Evolutionary conservation across 2,797 vertebrate genomes (phyloP).

Genomic region (Gallinago stenura): DNA sequence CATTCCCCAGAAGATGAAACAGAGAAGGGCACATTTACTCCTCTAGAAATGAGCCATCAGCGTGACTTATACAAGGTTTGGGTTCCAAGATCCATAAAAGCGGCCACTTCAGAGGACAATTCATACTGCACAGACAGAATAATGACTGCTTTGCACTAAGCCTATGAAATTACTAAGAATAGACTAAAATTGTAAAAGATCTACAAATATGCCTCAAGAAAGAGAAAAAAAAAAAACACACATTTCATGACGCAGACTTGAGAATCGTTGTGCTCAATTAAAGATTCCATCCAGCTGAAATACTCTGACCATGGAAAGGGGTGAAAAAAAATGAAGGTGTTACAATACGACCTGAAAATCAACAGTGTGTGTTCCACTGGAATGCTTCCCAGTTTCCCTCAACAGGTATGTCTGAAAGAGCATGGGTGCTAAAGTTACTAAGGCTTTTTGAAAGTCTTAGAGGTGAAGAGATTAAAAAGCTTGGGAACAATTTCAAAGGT

Average conservation of each 20-base stretch:
- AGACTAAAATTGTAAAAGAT: background rate
- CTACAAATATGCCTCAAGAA: background rate
- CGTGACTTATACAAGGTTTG: background rate
- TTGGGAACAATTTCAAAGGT: background rate
- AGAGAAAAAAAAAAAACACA: background rate
- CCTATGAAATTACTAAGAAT: background rate
- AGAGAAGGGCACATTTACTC: background rate
- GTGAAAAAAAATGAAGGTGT: rapidly evolving
- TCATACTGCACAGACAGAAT: constrained; percentile 12
- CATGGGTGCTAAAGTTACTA: background rate
- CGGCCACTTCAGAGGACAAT: background rate
- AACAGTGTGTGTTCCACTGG: background rate
- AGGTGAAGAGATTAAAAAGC: background rate
- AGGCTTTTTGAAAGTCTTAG: background rate
- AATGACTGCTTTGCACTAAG: background rate
- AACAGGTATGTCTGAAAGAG: background rate
- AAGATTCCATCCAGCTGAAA: background rate
- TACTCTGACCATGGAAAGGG: background rate
- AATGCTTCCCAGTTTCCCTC: background rate
- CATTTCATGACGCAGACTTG: background rate
- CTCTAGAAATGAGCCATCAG: background rate
- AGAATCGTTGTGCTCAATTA: background rate
- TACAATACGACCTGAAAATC: background rate
- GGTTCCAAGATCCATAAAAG: background rate
- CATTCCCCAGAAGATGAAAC: background rate